Percentiles rank a stretch among this genome's conserved stretches.
These are phyloP conservation scores for Micromys minutus DNA, from an alignment of 2,113 vertebrate genomes.

Conservation along the genomic window DNA sequence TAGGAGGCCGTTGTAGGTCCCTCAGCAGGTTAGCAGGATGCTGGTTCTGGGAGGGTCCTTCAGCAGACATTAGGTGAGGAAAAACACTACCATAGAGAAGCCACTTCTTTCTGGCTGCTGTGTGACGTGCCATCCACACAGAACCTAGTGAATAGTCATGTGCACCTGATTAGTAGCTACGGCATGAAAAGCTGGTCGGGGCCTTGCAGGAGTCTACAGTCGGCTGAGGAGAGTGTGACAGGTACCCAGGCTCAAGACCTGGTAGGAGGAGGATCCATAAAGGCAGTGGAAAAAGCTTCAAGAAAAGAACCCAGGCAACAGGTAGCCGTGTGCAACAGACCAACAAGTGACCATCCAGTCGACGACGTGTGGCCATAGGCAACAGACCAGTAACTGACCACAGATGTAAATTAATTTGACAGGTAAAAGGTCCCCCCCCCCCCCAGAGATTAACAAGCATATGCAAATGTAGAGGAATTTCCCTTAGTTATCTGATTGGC, in stretches of 20 bases:
- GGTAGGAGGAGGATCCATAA: too few species aligned
- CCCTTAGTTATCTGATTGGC: too few species aligned
- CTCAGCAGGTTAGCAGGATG: background rate
- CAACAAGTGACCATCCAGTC: background rate
- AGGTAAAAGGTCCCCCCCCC: background rate
- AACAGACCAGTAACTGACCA: background rate
- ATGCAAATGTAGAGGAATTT: too few species aligned
- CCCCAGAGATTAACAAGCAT: background rate
- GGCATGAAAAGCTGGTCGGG: background rate
- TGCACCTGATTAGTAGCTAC: background rate
- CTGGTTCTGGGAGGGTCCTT: background rate
- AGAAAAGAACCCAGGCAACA: background rate
- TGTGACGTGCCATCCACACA: background rate
- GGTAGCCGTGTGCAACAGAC: background rate
- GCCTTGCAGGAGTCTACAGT: background rate
- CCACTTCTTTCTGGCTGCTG: background rate
- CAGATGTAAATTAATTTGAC: background rate
- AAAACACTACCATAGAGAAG: background rate
- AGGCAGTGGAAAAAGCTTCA: background rate
- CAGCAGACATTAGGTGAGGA: background rate
- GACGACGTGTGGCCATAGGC: background rate
- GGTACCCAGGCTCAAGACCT: background rate
- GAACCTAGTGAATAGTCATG: background rate
- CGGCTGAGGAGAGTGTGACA: background rate
- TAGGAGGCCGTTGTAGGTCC: background rate